Conservation (phyloP, 1,140 invertebrate genomes). For the Varroa destructor region DNA sequence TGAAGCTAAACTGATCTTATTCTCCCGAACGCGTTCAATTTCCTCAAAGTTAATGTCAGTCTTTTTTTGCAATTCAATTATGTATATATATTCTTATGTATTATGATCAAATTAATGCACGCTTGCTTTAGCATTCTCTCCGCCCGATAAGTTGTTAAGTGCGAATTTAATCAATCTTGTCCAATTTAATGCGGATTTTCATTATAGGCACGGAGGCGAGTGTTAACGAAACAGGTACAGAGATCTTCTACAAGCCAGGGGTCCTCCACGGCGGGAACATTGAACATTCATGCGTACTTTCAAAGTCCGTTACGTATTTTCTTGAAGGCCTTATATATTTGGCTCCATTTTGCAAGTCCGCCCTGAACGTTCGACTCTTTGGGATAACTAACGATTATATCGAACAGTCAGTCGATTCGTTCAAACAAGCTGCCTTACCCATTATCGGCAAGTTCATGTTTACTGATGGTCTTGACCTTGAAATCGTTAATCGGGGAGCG, state of each 20-base stretch:
- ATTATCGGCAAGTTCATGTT: constrained; percentile 59
- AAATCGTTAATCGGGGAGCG: constrained; percentile 67
- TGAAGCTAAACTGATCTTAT: too few species aligned
- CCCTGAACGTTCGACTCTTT: constrained; percentile 60
- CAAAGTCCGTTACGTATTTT: constrained; percentile 76
- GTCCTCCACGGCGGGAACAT: constrained; percentile 69
- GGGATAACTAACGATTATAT: constrained; percentile 72
- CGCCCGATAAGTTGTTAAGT: too few species aligned
- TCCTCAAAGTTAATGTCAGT: too few species aligned
- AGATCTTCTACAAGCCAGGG: constrained; percentile 73
- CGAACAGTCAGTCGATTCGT: constrained; percentile 57
- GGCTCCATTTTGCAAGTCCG: constrained; percentile 86
- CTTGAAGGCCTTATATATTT: constrained; percentile 73
- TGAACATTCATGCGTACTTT: constrained; percentile 68
- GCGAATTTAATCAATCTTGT: too few species aligned
- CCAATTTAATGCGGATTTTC: too few species aligned
- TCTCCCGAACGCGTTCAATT: too few species aligned
- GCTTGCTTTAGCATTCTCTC: too few species aligned
- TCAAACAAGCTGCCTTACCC: constrained; percentile 63
- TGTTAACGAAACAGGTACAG: constrained; percentile 48
- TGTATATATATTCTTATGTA: too few species aligned
- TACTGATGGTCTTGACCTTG: constrained; percentile 65
- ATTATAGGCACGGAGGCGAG: constrained; percentile 19
- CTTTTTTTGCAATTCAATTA: too few species aligned
- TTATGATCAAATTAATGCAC: too few species aligned